Conservation (phyloP, 2,797 vertebrate species). For the Limnodromus scolopaceus region DNA sequence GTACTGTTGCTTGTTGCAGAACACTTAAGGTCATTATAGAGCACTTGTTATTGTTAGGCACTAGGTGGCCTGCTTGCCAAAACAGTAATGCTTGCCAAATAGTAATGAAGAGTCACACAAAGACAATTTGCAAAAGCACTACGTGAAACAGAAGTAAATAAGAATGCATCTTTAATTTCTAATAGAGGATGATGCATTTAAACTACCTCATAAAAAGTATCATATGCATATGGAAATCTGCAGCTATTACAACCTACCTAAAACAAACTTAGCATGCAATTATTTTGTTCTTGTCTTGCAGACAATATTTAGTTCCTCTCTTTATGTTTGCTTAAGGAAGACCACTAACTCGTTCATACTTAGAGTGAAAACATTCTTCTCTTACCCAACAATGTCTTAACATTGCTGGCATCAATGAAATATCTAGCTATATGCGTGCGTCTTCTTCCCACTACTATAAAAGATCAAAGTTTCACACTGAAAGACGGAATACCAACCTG, state of each 20-base stretch:
- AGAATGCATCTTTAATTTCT: neutral
- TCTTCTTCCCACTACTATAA: neutral
- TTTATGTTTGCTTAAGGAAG: neutral
- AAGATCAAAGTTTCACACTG: neutral
- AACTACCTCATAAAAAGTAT: neutral
- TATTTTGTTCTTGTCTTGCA: neutral
- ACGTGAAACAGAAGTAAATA: neutral
- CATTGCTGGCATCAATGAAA: neutral
- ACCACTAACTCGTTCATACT: neutral
- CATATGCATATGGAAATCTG: neutral
- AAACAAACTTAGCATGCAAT: neutral
- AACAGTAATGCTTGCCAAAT: conserved; percentile 66
- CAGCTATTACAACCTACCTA: neutral
- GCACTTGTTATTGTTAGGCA: conserved; percentile 58
- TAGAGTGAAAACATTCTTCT: neutral
- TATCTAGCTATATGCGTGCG: rapidly evolving
- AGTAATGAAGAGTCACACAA: neutral
- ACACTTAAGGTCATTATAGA: neutral
- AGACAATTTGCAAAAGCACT: neutral
- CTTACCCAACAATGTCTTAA: neutral
- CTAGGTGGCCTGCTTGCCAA: conserved; percentile 73
- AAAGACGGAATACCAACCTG: neutral
- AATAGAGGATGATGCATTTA: neutral
- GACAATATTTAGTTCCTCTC: neutral
- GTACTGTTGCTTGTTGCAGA: neutral